phyloP scores from a whole-genome alignment of 2,888 invertebrate species.

The Blastobasis adustella region DNA sequence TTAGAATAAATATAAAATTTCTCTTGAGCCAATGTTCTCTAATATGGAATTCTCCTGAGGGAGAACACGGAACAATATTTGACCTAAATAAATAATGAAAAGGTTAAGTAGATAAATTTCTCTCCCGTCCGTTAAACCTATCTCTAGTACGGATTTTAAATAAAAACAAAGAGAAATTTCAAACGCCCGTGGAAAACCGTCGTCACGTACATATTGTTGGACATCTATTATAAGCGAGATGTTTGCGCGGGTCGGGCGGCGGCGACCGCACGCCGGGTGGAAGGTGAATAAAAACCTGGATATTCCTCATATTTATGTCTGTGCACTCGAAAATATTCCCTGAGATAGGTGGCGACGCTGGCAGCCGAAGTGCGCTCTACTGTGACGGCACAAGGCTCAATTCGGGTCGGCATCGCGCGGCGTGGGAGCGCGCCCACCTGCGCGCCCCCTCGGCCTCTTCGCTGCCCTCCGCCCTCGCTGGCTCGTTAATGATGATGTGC shows the following conservation, averaged over 20 bases:
- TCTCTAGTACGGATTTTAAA: slow-evolving; percentile 1
- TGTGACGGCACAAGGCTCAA: no score
- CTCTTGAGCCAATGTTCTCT: no score
- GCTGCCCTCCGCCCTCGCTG: slow-evolving; percentile 76
- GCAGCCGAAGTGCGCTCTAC: no score
- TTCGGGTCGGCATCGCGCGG: slow-evolving; percentile 13
- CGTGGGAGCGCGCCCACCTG: slow-evolving; percentile 76
- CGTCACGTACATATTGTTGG: slow-evolving; percentile 57
- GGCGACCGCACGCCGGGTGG: slow-evolving; percentile 35
- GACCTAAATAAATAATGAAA: slow-evolving; percentile 3
- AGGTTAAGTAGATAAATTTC: slow-evolving; percentile 1
- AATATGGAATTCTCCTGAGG: no score
- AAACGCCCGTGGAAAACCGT: slow-evolving; percentile 35
- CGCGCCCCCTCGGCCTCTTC: slow-evolving; percentile 75
- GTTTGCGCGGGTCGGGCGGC: slow-evolving; percentile 43
- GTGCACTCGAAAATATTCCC: slow-evolving; percentile 69
- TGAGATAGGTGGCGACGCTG: slow-evolving; percentile 35
- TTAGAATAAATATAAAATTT: no score
- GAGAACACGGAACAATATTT: background rate
- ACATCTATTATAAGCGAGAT: slow-evolving; percentile 54
- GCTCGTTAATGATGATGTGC: slow-evolving; percentile 87
- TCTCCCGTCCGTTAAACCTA: slow-evolving; percentile 4
- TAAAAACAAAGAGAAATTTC: slow-evolving; percentile 20
- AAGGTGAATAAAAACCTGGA: slow-evolving; percentile 66
- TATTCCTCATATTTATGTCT: slow-evolving; percentile 72